Evolutionary conservation across 2,113 vertebrate species (phyloP), one percentile per base, ranked within the genome.

Genomic region (Eudyptes chrysolophus): DNA sequence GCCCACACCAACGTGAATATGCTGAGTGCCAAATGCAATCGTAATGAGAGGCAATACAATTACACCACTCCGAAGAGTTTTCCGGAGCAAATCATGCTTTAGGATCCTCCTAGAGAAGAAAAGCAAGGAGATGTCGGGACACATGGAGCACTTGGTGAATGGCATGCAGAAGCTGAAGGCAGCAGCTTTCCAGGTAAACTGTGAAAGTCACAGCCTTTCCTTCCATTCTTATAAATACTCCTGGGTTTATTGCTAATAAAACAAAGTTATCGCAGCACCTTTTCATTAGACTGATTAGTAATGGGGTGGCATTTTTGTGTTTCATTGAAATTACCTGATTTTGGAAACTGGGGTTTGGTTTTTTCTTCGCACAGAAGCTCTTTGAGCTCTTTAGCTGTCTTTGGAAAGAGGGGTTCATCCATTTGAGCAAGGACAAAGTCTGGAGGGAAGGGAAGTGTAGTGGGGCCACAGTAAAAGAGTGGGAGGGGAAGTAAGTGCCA

Each of bases 1-100:
- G 98, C 98, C 95, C 98, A 98, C 93, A 98, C 94, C 92, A 98
- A 97, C 74, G 98, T 99, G 92, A 99, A 98, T 93, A 97, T 97
- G 66, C 98, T 98, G 95, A 98, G 98, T 96, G 97, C 98, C 95
- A 98, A 98, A 97, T 99, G 98, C 94, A 97, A 93, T 85, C 86
- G 68, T 91, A 98, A 99, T 87, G 98, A 99, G 94, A 98, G 97
- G 95, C 94, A 94, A 87, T 96, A 98, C 96, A 99, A 98, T 98
- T 99, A 98, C 81, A 99, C 98, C 80, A 98, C 98, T 96, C 98
- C 97, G 34, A 99, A 98, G 95, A 99, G 98, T 97, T 99, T 99
- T 94, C 97, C 99, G 81, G 98, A 99, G 94, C 98, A 99, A 98
- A 98, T 99, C 84, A 98, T 92, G 5, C 93, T 99, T 92, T 99